Evolutionary conservation across 1,140 invertebrate genomes (phyloP).

Genomic region (Lepidotrigona ventralis): DNA sequence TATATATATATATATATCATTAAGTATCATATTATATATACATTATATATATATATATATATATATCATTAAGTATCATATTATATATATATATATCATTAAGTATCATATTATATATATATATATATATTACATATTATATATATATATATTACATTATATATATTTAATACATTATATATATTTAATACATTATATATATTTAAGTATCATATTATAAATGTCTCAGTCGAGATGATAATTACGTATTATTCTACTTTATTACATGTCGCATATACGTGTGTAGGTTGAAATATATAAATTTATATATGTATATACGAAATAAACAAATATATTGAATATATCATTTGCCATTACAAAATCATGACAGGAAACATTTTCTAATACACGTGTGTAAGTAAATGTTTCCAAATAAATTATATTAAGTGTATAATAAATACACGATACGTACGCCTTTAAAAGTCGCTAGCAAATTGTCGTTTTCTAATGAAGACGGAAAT

Average conservation of each 20-base stretch:
- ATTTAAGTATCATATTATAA: not conserved
- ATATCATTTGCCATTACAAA: too few species aligned
- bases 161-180: too few species aligned
- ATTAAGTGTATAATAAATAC: too few species aligned
- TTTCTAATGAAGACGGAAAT: not conserved
- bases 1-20: too few species aligned
- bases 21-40: too few species aligned
- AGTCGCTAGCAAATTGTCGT: not conserved
- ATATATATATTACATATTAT: too few species aligned
- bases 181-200: too few species aligned
- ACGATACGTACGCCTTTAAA: not conserved
- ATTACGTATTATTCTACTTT: not conserved
- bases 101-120: not conserved
- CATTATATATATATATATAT: too few species aligned
- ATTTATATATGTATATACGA: not conserved
- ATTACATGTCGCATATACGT: not conserved
- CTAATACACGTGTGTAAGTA: not conserved
- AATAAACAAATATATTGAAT: not conserved
- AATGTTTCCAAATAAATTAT: not conserved
- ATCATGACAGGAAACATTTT: too few species aligned
- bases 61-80: too few species aligned
- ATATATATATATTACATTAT: too few species aligned
- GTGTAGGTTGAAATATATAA: not conserved
- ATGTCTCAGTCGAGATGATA: not conserved
- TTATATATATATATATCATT: too few species aligned